Conservation (phyloP, 2,888 invertebrate genomes). For the Epinotia nisella region DNA sequence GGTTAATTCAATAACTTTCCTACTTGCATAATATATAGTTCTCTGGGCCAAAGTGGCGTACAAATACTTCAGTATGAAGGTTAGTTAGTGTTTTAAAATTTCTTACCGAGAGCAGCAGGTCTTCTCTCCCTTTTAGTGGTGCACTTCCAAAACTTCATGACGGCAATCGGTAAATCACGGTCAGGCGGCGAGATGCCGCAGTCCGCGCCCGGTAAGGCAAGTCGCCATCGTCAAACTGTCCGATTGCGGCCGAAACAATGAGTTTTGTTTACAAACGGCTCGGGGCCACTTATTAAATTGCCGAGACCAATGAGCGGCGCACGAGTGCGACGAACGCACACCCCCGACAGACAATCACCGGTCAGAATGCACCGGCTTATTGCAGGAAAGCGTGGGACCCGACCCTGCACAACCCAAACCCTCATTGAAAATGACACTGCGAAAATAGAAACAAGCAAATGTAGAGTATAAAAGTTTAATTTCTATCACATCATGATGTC, state of each 20-base stretch:
- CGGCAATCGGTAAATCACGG: conserved; percentile 49
- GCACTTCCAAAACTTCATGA: conserved; percentile 82
- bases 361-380: conserved; percentile 54
- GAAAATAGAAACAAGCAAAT: conserved; percentile 54
- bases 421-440: conserved; percentile 48
- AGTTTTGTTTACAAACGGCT: conserved; percentile 81
- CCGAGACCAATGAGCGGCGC: conserved; percentile 70
- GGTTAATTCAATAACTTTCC: conserved; percentile 57
- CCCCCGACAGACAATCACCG: conserved; percentile 68
- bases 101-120: conserved; percentile 65
- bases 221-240: conserved; percentile 75
- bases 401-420: conserved; percentile 52
- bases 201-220: conserved; percentile 71
- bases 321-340: conserved; percentile 71
- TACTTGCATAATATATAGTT: conserved; percentile 35
- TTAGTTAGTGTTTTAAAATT: background rate
- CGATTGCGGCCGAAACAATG: conserved; percentile 79
- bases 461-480: conserved; percentile 83
- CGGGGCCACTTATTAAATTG: conserved; percentile 76
- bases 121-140: conserved; percentile 66
- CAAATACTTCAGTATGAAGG: background rate
- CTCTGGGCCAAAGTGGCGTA: background rate
- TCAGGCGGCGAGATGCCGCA: conserved; percentile 61
- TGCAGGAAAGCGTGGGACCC: conserved; percentile 77
- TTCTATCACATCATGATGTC: conserved; percentile 83